Evolutionary conservation across 2,113 vertebrate genomes (phyloP).

Genomic region (Ctenodactylus gundi): DNA sequence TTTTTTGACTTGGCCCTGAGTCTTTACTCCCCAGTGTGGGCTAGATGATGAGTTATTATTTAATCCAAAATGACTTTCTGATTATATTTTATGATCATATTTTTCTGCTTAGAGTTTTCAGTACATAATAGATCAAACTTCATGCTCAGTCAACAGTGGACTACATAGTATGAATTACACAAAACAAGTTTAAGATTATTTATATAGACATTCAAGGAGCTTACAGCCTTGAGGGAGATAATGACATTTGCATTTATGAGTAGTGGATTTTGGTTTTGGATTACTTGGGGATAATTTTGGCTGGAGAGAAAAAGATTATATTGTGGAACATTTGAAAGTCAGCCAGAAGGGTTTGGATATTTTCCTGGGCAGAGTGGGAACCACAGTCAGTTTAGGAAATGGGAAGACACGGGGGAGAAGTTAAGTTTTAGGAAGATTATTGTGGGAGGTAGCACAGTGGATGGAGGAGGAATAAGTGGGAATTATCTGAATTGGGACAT

Average conservation of each 20-base stretch:
- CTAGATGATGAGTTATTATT: constrained; percentile 38
- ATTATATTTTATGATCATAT: constrained; percentile 51
- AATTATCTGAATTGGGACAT: neutral
- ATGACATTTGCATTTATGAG: neutral
- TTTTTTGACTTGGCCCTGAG: constrained; percentile 36
- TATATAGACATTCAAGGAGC: neutral
- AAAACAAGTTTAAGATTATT: neutral
- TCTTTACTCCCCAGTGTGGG: neutral
- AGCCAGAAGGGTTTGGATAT: constrained; percentile 23
- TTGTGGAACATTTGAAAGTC: neutral
- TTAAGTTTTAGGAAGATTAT: neutral
- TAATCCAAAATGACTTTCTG: constrained; percentile 33
- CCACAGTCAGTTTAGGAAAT: constrained; percentile 24
- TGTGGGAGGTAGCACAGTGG: neutral
- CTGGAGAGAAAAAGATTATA: constrained; percentile 8
- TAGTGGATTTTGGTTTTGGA: neutral
- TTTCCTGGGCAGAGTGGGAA: neutral
- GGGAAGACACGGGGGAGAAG: neutral
- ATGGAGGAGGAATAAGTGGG: neutral
- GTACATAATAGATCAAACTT: neutral
- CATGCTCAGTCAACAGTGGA: neutral
- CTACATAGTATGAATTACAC: neutral
- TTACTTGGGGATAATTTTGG: constrained; percentile 10
- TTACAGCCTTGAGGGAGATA: neutral
- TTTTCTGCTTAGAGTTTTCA: constrained; percentile 6